These are phyloP conservation scores for Achlya flavicornis DNA, from an alignment of 2,888 invertebrate species.

Conservation along the genomic window DNA sequence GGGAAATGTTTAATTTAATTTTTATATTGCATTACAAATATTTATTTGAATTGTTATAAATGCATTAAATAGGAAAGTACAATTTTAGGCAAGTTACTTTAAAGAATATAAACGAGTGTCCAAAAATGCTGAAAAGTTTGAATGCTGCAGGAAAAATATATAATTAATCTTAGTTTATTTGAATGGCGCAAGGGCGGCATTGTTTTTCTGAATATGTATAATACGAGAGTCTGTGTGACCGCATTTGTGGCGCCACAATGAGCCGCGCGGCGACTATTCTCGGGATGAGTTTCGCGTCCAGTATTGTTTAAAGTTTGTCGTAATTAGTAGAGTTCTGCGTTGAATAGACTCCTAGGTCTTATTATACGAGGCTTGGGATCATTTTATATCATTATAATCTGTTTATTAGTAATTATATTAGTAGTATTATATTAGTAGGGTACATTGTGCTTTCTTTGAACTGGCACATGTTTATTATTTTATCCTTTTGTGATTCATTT, in stretches of 20 bases:
- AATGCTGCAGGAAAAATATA: constrained; percentile 59
- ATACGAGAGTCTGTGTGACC: constrained; percentile 77
- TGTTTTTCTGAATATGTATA: constrained; percentile 82
- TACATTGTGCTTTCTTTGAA: background rate
- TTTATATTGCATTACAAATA: background rate
- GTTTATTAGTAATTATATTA: constrained; percentile 2
- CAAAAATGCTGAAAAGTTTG: constrained; percentile 44
- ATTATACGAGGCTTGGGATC: constrained; percentile 56
- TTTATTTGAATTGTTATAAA: background rate
- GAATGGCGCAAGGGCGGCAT: constrained; percentile 73
- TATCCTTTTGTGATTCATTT: no score
- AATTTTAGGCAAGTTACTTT: no score
- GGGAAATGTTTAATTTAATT: background rate
- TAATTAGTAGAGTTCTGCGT: constrained; percentile 79
- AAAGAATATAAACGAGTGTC: constrained; percentile 23
- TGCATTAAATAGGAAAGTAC: background rate
- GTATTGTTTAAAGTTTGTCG: constrained; percentile 83
- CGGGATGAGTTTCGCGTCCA: constrained; percentile 81
- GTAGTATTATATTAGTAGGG: no score
- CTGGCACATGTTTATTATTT: background rate
- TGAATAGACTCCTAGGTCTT: constrained; percentile 77
- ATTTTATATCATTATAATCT: constrained; percentile 20
- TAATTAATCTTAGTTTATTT: constrained; percentile 75
- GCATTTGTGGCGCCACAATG: constrained; percentile 79
- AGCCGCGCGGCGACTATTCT: constrained; percentile 73